Evolutionary conservation across 2,888 invertebrate species (phyloP), one percentile per base, ranked within the genome.

Genomic region (Erebia ligea): DNA sequence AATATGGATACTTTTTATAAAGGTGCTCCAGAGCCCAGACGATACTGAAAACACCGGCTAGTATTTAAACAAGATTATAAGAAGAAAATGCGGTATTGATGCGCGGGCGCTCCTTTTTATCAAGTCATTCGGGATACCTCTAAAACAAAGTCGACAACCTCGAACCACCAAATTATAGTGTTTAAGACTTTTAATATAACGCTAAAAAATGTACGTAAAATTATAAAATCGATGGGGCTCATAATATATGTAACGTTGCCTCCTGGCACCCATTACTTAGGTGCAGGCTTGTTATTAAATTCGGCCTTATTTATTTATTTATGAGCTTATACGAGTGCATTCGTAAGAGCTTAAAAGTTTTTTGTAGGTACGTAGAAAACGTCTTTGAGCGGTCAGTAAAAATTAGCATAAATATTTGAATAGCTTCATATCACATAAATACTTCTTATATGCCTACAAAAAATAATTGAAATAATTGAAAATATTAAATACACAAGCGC

Each of bases 291-390:
- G 91, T 92, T 92, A 93, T 93, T 93, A 93, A 89, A 91, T 88
- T 89, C 89, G 89, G 86, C 84, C 86, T 89, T 91, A 91, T 91
- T 92, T 92, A 90, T 91, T 91, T 91, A 92, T 92, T 91, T 91
- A 90, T 86, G 88, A 84, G 83, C 84, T 81, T 68, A 75, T 68
- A 71, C 67, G 50, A 71, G 64, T 67, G 64, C 67, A 56, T 67
- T 69, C 59, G 73, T 67, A 67, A 69, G 40, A 50, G 52, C 13
- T 65, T 54, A 17, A 40, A 54, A 19, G n/a, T 19, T 50, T 42
- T 66, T 56, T 15, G 45, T 21, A 25, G 10, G 19, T 19, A 19
- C 17, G 17, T 54, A 54, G 17, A 54, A n/a, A 48, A 0, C 17
- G 5, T 1, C 34, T 45, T 19, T 61, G 19, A 19, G 19, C 61